Evolutionary conservation across 2,113 vertebrate genomes (phyloP).

Genomic region (Onychostruthus taczanowskii): DNA sequence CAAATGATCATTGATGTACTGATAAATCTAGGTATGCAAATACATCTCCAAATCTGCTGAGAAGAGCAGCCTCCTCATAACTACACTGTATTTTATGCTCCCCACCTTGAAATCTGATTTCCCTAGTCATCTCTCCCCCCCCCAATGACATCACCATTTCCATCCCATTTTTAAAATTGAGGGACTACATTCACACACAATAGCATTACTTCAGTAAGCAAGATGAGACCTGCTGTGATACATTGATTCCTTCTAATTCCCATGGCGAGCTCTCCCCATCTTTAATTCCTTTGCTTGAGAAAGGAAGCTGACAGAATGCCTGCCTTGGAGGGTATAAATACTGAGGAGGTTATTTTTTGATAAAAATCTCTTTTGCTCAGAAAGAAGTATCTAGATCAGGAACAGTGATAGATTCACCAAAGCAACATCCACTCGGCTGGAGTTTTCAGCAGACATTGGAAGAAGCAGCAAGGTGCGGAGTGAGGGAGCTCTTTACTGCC

Average conservation of each 20-base stretch:
- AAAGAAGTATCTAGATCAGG: not conserved
- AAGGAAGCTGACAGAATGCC: not conserved
- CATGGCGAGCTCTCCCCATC: not conserved
- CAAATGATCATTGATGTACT: not conserved
- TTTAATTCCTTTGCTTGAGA: not conserved
- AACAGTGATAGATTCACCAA: not conserved
- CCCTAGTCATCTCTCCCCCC: not conserved
- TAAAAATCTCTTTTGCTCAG: not conserved
- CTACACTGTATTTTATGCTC: not conserved
- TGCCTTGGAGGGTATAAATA: not conserved
- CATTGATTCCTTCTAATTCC: not conserved
- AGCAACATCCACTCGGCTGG: not conserved
- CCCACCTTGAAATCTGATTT: not conserved
- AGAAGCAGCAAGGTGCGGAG: not conserved
- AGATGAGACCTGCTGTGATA: not conserved
- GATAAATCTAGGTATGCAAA: not conserved
- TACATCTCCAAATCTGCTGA: not conserved
- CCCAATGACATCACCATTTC: not conserved
- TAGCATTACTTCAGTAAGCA: not conserved
- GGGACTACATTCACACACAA: not conserved
- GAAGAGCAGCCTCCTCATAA: not conserved
- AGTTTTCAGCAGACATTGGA: not conserved
- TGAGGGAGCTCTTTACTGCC: not conserved
- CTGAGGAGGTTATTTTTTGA: not conserved
- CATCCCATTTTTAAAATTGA: not conserved